Percentiles rank a stretch among this genome's conserved stretches.
Conservation (phyloP, 1,140 invertebrate species). For the Pseudoatta argentina region DNA sequence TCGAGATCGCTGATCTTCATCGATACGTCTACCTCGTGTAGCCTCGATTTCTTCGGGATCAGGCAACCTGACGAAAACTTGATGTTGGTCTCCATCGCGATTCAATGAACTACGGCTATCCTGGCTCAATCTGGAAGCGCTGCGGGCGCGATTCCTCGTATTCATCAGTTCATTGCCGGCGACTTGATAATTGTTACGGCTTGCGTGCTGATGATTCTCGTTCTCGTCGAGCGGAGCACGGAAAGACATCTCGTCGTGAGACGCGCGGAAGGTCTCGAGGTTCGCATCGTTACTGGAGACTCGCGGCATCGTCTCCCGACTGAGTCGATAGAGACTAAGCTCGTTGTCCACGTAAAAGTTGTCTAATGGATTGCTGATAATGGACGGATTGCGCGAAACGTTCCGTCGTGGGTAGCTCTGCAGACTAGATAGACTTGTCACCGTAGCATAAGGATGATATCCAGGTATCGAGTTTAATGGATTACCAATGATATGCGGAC, state of each 20-base stretch:
- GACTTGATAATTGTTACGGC: slow-evolving; percentile 62
- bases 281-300: slow-evolving; percentile 69
- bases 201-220: slow-evolving; percentile 60
- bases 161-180: slow-evolving; percentile 76
- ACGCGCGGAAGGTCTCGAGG: slow-evolving; percentile 58
- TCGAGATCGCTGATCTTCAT: slow-evolving; percentile 46
- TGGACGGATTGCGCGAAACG: slow-evolving; percentile 77
- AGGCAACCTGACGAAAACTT: slow-evolving; percentile 55
- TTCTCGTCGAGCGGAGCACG: slow-evolving; percentile 41
- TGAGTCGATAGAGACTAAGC: slow-evolving; percentile 68
- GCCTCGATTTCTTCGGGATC: slow-evolving; percentile 44
- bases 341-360: slow-evolving; percentile 81
- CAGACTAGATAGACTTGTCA: slow-evolving; percentile 76
- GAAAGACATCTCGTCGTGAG: slow-evolving; percentile 65
- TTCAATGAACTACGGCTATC: slow-evolving; percentile 60
- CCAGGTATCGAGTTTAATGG: slow-evolving; percentile 72
- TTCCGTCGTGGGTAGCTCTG: slow-evolving; percentile 78
- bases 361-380: slow-evolving; percentile 80
- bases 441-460: slow-evolving; percentile 72
- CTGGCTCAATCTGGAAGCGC: slow-evolving; percentile 61
- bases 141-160: slow-evolving; percentile 74
- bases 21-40: slow-evolving; percentile 14
- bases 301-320: slow-evolving; percentile 51
- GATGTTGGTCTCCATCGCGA: slow-evolving; percentile 50
- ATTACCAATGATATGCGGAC: slow-evolving; percentile 78